These are phyloP conservation scores for Eupsittula cactorum DNA, from an alignment of 2,113 vertebrate genomes.

Conservation along the genomic window DNA sequence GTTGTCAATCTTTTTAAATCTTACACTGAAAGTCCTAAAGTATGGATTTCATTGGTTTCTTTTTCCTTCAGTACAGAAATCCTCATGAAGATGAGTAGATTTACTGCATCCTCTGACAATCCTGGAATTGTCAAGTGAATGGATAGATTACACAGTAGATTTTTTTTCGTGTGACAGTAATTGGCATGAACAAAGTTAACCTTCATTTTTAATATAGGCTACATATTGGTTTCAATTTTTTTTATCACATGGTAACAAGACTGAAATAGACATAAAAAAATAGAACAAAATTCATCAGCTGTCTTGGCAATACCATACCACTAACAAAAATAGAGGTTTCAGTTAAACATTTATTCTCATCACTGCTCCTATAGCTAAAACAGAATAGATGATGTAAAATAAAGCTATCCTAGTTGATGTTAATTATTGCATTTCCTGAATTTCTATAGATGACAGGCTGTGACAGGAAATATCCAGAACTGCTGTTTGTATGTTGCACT, in stretches of 20 bases:
- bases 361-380: neutral
- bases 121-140: neutral
- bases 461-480: neutral
- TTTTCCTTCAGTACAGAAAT: neutral
- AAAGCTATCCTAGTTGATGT: neutral
- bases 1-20: conserved; percentile 9
- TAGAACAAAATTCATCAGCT: neutral
- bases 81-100: neutral
- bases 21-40: neutral
- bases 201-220: neutral
- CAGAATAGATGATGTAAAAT: neutral
- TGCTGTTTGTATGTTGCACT: neutral
- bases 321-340: neutral
- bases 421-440: neutral
- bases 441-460: neutral
- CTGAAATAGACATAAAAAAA: neutral
- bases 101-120: neutral
- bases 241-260: neutral
- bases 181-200: neutral
- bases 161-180: neutral
- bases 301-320: neutral
- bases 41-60: neutral
- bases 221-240: neutral
- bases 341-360: neutral
- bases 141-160: neutral